Evolutionary conservation across 2,888 invertebrate genomes (phyloP).

Genomic region (Globia sparganii): DNA sequence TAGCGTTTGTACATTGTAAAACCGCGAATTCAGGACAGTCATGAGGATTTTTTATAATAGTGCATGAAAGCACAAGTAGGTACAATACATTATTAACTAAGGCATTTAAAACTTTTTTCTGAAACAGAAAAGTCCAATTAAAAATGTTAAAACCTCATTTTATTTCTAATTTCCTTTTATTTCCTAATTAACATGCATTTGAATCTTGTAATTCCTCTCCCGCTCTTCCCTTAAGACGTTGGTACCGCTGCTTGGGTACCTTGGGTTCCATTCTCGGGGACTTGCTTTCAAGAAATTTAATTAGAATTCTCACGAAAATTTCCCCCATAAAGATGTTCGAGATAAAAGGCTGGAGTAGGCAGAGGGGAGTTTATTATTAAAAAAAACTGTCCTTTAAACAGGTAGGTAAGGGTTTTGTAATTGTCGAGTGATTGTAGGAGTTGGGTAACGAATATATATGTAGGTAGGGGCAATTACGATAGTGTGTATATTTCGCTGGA

Average conservation of each 20-base stretch:
- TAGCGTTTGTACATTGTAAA: too few species aligned
- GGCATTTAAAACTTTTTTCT: not conserved
- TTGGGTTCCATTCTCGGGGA: conserved; percentile 74
- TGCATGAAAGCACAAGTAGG: not conserved
- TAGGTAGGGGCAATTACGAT: not conserved
- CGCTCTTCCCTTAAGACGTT: conserved; percentile 52
- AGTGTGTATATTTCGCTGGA: not conserved
- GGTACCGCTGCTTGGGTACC: conserved; percentile 28
- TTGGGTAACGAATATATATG: not conserved
- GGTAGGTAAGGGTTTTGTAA: not conserved
- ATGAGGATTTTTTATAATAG: not conserved
- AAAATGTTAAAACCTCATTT: not conserved
- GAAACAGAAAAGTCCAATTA: not conserved
- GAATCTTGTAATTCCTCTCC: conserved; percentile 1
- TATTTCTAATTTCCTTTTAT: conserved; percentile 37
- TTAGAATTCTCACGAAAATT: conserved; percentile 84
- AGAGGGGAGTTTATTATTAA: conserved; percentile 50
- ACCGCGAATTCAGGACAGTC: not conserved
- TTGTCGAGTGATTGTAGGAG: conserved; percentile 5
- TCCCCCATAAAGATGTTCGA: conserved; percentile 82
- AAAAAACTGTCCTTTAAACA: conserved; percentile 31
- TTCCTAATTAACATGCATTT: conserved; percentile 43
- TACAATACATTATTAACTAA: not conserved
- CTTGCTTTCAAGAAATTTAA: conserved; percentile 84
- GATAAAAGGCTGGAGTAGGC: conserved; percentile 76